Base-by-base conservation (phyloP, 2,797 vertebrate species). In the Urophycis tenuis region DNA sequence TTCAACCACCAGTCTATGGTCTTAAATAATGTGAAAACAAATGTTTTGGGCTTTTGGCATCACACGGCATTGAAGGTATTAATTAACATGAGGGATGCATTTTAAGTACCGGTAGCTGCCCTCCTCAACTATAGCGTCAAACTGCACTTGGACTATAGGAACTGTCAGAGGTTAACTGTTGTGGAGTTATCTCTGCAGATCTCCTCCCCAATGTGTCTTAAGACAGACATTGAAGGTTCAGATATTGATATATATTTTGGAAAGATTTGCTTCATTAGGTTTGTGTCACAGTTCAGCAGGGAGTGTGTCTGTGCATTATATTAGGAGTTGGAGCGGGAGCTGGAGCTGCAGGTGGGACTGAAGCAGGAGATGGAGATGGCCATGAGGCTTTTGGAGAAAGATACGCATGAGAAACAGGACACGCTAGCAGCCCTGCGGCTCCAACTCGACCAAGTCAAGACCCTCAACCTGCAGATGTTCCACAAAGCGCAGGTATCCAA, bases 361-460 rank as follows among this genome's bases (percentile, higher is more conserved):
- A 99, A 99, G 91, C 94, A 96, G 31, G 98, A 99, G 91, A 98
- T 99, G 93, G 98, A 99, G 88, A 95, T 97, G 82, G 97, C 98
- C 81, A 99, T 99, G 98, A 97, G 96, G 85, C 91, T 99, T 35
- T 90, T 99, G 78, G 98, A 99, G 89, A 99, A 99, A 87, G 97
- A 99, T 89, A 97, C 95, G 0, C 95, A 98, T 0, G 97, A 99
- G 86, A 99, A 99, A 76, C 96, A 99, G 82, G 97, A 99, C 90
- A 94, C 96, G 0, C 91, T 99, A 14, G 95, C 91, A 0, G 95
- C 96, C 0, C 92, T 99, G 75, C 91, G 97, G 8, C 95, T 96
- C 33, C 97, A 99, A 83, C 90, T 99, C 8, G 97, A 98, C 84
- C 96, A 99, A 83, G 96, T 99, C 85, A 99, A 99, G 90, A 93